Conservation (phyloP, 2,113 vertebrate genomes). For the Gavia stellata region DNA sequence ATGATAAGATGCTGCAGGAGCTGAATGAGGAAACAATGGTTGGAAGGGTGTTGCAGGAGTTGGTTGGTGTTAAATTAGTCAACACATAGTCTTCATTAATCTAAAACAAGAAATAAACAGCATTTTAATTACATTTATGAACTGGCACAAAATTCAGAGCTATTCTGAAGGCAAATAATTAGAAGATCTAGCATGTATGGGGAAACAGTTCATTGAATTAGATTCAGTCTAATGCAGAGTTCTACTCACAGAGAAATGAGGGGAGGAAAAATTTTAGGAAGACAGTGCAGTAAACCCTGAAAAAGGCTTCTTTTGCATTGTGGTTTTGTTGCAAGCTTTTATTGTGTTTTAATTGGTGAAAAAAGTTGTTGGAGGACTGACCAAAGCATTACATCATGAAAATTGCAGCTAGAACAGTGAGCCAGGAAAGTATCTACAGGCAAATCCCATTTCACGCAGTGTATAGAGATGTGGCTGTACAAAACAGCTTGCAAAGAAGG, state of each 20-base stretch:
- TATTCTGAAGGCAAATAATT: neutral
- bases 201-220: neutral
- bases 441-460: neutral
- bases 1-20: neutral
- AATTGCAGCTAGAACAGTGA: neutral
- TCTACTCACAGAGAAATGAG: neutral
- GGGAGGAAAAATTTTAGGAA: neutral
- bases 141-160: neutral
- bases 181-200: neutral
- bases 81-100: neutral
- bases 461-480: neutral
- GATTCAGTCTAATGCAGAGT: neutral
- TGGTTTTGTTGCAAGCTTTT: neutral
- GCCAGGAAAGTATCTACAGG: neutral
- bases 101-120: neutral
- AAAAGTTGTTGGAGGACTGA: neutral
- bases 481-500: neutral
- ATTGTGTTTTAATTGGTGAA: neutral
- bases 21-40: neutral
- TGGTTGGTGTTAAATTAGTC: neutral
- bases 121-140: constrained; percentile 31
- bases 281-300: neutral
- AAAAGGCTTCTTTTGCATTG: neutral
- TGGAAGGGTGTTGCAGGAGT: neutral
- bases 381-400: neutral